These are phyloP conservation scores for Cecropterus lyciades DNA, from an alignment of 1,140 invertebrate species.

Conservation along the genomic window DNA sequence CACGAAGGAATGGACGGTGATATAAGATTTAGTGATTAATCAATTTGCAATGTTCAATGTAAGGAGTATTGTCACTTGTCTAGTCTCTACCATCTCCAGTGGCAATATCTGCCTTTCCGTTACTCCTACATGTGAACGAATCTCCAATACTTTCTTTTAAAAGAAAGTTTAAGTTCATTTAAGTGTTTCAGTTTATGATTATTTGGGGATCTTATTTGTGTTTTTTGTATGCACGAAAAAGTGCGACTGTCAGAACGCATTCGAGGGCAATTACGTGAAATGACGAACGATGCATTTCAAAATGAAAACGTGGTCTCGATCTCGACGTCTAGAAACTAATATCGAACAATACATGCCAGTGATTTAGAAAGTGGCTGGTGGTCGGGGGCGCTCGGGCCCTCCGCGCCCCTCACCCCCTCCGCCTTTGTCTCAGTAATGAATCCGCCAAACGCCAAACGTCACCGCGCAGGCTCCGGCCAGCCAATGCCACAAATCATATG, in stretches of 20 bases:
- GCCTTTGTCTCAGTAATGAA: constrained; percentile 81
- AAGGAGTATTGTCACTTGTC: too few species aligned
- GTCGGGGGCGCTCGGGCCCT: constrained; percentile 36
- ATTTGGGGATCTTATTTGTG: neutral
- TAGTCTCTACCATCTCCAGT: too few species aligned
- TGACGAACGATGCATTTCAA: constrained; percentile 25
- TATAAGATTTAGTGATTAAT: too few species aligned
- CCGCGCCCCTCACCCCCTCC: constrained; percentile 37
- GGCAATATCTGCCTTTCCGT: too few species aligned
- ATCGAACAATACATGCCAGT: constrained; percentile 69
- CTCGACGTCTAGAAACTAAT: constrained; percentile 52
- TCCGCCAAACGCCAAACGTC: constrained; percentile 78
- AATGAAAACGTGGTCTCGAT: constrained; percentile 33
- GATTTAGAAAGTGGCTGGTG: constrained; percentile 80
- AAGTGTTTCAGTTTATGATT: neutral
- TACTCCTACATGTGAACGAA: too few species aligned
- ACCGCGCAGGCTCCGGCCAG: constrained; percentile 69
- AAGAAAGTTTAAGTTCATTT: too few species aligned
- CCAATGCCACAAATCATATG: constrained; percentile 67
- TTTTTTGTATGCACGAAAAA: neutral
- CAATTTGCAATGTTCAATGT: too few species aligned
- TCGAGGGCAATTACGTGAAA: constrained; percentile 27
- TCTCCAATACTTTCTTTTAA: too few species aligned
- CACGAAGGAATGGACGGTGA: too few species aligned
- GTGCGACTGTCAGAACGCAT: constrained; percentile 4